Evolutionary conservation across 2,797 vertebrate genomes (phyloP), one percentile per base, ranked within the genome.

Genomic region (Tolypeutes matacus): DNA sequence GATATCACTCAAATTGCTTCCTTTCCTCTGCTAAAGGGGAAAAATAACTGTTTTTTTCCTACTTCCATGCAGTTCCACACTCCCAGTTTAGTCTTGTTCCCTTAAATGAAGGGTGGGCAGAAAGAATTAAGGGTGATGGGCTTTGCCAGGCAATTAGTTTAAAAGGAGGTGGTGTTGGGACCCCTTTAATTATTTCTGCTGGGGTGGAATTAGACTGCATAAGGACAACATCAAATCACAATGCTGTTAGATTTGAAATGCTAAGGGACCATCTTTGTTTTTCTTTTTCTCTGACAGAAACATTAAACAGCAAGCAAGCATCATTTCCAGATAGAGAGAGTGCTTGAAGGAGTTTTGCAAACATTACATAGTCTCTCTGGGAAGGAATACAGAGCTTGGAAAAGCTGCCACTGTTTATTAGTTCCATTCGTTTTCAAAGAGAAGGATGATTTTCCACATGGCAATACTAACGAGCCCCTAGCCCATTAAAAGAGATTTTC

Each of bases 361-460:
- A 81, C 67, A 91, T 91, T 88, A 39, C 18, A 12, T 15, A 6
- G 73, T 92, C 86, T 95, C 75, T 80, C 73, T 83, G 91, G 91
- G 91, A 96, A 87, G 75, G 77, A 94, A 93, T 51, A 81, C 12
- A 39, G 72, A 92, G 42, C 51, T 65, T 85, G 58, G 89, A 70
- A 92, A 94, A 93, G 76, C 36, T 70, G 73, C 64, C 21, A 34
- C 14, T 53, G 81, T 77, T 93, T 92, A 95, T 95, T 93, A 95
- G 88, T 90, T 95, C 82, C 88, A 93, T 91, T 97, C 96, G 89
- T 96, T 95, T 96, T 92, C 51, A 42, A 49, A 75, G 58, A 92
- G 64, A 87, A 95, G 86, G 64, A 18, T 60, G 2, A 0, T 29
- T 83, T 90, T 85, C 91, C 83, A 84, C 67, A 65, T 51, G 84